A percentile compares a stretch with the other conserved stretches of the same genome.
Conservation (phyloP, 1,140 invertebrate genomes). For the Diplogasteroides magnus region DNA sequence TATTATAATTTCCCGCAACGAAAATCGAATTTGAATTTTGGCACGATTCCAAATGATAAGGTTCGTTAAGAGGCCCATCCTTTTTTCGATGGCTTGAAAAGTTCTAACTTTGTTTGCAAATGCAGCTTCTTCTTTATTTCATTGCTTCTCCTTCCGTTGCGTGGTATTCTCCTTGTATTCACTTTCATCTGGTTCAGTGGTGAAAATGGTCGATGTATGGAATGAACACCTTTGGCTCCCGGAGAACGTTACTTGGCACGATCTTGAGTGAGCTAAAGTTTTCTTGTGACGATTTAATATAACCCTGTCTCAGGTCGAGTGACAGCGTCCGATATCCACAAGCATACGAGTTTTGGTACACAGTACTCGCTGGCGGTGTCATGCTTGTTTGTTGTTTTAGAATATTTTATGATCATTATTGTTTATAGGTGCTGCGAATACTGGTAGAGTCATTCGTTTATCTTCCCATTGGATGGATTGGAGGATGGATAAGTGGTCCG, state of each 20-base stretch:
- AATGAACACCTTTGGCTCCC: not conserved
- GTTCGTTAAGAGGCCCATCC: too few species aligned
- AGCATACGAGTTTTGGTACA: not conserved
- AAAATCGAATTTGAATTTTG: too few species aligned
- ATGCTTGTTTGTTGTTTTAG: not conserved
- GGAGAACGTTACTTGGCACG: not conserved
- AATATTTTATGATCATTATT: not conserved
- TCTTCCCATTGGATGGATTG: constrained; percentile 42
- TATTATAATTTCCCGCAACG: too few species aligned
- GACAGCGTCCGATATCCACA: not conserved
- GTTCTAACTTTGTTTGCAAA: too few species aligned
- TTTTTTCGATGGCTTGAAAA: too few species aligned
- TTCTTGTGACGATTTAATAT: not conserved
- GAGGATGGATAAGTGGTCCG: constrained; percentile 41
- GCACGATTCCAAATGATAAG: too few species aligned
- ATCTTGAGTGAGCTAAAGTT: not conserved
- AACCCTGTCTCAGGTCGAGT: not conserved
- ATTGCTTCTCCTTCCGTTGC: too few species aligned
- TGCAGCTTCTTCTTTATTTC: too few species aligned
- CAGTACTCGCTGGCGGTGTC: not conserved
- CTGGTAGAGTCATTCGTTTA: constrained; percentile 49
- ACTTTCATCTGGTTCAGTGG: too few species aligned
- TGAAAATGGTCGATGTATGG: not conserved
- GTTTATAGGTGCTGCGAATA: constrained; percentile 38
- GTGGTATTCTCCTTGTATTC: too few species aligned